These are phyloP conservation scores for Seriola dumerili DNA, from an alignment of 2,113 vertebrate species.

Conservation along the genomic window DNA sequence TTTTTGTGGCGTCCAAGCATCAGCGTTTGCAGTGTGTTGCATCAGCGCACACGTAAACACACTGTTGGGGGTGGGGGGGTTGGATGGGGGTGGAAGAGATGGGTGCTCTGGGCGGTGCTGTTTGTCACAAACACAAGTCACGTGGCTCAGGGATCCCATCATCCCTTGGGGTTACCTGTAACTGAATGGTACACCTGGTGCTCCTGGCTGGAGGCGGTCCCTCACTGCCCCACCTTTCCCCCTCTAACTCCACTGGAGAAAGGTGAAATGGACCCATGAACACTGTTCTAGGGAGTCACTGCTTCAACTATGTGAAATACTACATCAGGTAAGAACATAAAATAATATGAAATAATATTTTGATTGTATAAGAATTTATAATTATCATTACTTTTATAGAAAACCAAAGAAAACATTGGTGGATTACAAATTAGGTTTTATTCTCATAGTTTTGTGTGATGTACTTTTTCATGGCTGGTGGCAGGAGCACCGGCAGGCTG, in stretches of 20 bases:
- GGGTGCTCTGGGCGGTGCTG: neutral
- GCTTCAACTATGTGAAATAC: neutral
- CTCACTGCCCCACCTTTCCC: neutral
- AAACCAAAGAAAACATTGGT: neutral
- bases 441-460: too few relatives aligned
- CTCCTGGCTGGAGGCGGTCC: neutral
- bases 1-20: conserved; percentile 42
- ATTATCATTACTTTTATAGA: too few relatives aligned
- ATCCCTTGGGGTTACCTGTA: conserved; percentile 45
- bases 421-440: neutral
- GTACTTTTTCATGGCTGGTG: too few relatives aligned
- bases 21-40: conserved; percentile 83
- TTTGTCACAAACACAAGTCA: conserved; percentile 47
- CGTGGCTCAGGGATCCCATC: conserved; percentile 37
- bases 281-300: neutral
- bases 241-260: neutral
- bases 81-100: neutral
- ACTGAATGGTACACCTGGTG: conserved; percentile 44
- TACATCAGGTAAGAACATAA: neutral
- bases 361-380: too few relatives aligned
- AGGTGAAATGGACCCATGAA: neutral
- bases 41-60: conserved; percentile 70
- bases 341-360: too few relatives aligned
- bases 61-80: neutral
- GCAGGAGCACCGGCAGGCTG: too few relatives aligned